Evolutionary conservation across 2,888 invertebrate species (phyloP), one percentile per base, ranked within the genome.

Genomic region (Stegana nigrithorax): DNA sequence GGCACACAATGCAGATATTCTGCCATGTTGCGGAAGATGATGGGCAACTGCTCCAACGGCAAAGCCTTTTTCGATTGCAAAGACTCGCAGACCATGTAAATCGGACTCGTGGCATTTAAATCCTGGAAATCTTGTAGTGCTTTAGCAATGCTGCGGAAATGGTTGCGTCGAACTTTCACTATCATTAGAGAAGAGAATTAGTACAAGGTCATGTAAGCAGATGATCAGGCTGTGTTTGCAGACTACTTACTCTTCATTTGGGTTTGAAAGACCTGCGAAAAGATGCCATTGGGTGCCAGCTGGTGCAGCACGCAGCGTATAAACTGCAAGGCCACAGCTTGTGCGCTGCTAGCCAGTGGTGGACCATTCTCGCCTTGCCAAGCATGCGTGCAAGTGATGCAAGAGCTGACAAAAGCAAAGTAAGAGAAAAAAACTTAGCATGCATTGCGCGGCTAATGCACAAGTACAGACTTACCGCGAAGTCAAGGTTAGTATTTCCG

Each of bases 241-340:
- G 0, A 1, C 6, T 7, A 68, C 75, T 78, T 84, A 95, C 95
- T 93, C 70, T 93, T 93, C 64, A 94, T 91, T 80, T 93, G 91
- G 12, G 95, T 95, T 85, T 96, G 92, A 85, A 98, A 97, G 83
- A 99, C 91, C 87, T 98, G 98, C 69, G 95, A 89, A 85, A 98
- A 98, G 66, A 99, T 94, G 69, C 97, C 97, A 85, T 98, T 97
- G 0, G 97, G 97, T 0, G 98, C 96, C 60, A 99, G 88, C 86
- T 98, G 97, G 83, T 99, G 98, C 60, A 99, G 88, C 66, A 96
- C 94, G 83, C 98, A 98, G 72, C 99, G 91, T 65, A 99, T 88
- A 87, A 98, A 97, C 87, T 99, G 99, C 83, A 97, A 93, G 21
- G 98, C 98, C 26, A 98, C 97, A 81, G 96, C 96, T 68, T 95